Evolutionary conservation across 2,888 invertebrate genomes (phyloP), one percentile per base, ranked within the genome.

Genomic region (Notocelia uddmanniana): DNA sequence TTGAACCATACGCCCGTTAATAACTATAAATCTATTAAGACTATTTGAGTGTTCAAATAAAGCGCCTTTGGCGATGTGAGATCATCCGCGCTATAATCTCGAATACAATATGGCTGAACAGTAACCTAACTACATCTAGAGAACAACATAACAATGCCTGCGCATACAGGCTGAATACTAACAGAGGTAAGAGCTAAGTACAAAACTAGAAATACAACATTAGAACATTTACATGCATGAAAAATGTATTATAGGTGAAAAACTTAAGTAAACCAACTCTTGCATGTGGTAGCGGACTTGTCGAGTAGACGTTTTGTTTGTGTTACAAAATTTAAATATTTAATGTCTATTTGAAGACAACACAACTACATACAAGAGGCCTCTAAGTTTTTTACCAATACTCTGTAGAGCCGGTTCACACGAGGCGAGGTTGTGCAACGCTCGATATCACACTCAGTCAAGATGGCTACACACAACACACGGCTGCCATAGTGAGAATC

Each of bases 81-180:
- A 89, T 89, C 88, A 80, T 82, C 82, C 81, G 82, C 82, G 76
- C 82, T 84, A 81, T 89, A 90, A 89, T 89, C 89, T 90, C 89
- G 86, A 80, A 80, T 83, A 79, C 79, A 76, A 85, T 85, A 86
- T 87, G 88, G 86, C 87, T 84, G 82, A 83, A 80, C 78, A 79
- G 31, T 68, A 68, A 31, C 34, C 71, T 75, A 74, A 82, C 68
- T 73, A 77, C 76, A 81, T 74, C 81, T 86, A 85, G 75, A 80
- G 83, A 84, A 85, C 83, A 82, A 83, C 77, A 75, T 83, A 82
- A 81, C 76, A 77, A 81, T 74, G 77, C 74, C 74, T 75, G 75
- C 78, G 75, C 76, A 78, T 74, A 78, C 78, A 73, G 78, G 78
- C 80, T 76, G 74, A 75, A 73, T 68, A 74, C 73, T 75, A 69